Conservation (phyloP, 1,140 invertebrate genomes). For the Lepidurus packardi region DNA sequence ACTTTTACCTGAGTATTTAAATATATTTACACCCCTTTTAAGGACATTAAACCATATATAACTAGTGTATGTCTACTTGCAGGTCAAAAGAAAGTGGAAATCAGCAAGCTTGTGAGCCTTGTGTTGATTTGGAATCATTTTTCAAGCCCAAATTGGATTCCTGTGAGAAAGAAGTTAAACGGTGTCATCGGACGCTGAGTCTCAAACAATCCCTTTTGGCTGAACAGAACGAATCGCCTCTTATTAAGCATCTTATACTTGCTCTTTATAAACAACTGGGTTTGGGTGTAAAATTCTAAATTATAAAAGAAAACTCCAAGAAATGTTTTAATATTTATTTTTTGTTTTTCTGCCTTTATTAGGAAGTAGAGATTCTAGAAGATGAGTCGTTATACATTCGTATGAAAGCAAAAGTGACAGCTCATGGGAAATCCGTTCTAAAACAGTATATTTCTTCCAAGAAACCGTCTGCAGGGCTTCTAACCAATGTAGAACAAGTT, state of each 20-base stretch:
- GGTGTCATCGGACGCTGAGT: not conserved
- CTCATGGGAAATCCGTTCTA: not conserved
- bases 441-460: not conserved
- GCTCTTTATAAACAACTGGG: not conserved
- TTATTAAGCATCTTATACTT: not conserved
- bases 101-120: not conserved
- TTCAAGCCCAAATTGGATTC: not conserved
- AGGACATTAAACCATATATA: too few species aligned
- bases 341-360: not conserved
- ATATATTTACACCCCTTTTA: too few species aligned
- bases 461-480: not conserved
- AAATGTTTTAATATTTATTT: not conserved
- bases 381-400: not conserved
- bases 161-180: not conserved
- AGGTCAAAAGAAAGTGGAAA: too few species aligned
- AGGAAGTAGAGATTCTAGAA: not conserved
- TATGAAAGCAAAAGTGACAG: not conserved
- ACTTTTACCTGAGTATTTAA: too few species aligned
- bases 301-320: too few species aligned
- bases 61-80: too few species aligned
- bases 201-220: not conserved
- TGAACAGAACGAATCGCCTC: not conserved
- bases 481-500: not conserved
- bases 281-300: not conserved
- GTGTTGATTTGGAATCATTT: not conserved